Percentiles rank a stretch among this genome's conserved stretches.
phyloP scores from a whole-genome alignment of 2,797 vertebrate species.

The Anguilla pacifica region DNA sequence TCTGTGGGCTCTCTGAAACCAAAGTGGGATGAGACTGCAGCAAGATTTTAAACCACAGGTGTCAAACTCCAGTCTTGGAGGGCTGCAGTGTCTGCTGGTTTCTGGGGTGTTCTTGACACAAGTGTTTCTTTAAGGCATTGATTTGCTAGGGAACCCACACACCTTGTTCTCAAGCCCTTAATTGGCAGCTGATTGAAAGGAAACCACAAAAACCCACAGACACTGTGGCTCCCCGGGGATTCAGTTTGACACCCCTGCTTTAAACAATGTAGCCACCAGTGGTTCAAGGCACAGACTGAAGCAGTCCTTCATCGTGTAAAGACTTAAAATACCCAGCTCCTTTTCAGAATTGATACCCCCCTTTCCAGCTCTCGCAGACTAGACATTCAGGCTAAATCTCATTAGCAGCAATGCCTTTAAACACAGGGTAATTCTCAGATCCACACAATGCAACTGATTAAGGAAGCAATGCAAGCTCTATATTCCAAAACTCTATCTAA shows the following conservation, averaged over 20 bases:
- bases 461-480: conserved; percentile 10
- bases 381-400: conserved; percentile 22
- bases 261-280: background rate
- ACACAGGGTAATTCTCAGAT: conserved; percentile 8
- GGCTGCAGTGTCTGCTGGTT: too few species aligned
- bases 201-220: too few species aligned
- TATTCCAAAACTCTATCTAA: background rate
- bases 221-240: too few species aligned
- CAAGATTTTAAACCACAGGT: too few species aligned
- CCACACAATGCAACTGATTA: background rate
- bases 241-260: background rate
- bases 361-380: conserved; percentile 4
- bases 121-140: too few species aligned
- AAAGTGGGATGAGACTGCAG: conserved; percentile 21
- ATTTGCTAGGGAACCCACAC: too few species aligned
- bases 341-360: background rate
- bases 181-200: too few species aligned
- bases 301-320: background rate
- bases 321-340: background rate
- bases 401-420: conserved; percentile 25
- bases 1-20: conserved; percentile 35
- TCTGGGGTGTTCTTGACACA: too few species aligned
- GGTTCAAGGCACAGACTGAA: background rate
- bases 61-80: too few species aligned
- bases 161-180: too few species aligned